phyloP scores from a whole-genome alignment of 2,888 invertebrate genomes.

The Eristalis tenax region DNA sequence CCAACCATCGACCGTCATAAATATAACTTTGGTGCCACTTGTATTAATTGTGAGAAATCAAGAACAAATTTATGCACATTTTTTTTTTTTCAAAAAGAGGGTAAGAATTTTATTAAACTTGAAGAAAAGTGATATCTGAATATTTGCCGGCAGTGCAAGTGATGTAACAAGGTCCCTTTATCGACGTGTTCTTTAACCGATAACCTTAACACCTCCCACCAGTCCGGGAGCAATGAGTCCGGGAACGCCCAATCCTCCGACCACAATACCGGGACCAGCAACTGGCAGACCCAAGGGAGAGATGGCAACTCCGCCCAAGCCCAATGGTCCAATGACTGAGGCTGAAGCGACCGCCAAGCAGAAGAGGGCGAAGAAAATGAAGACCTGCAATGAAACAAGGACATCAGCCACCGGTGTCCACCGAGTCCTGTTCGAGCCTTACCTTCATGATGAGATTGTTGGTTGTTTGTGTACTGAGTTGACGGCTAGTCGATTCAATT shows the following conservation, averaged over 20 bases:
- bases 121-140: constrained; percentile 1
- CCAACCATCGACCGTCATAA: too few species aligned
- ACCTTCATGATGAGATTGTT: constrained; percentile 59
- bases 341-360: constrained; percentile 70
- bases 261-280: constrained; percentile 60
- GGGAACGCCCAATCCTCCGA: constrained; percentile 56
- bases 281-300: constrained; percentile 51
- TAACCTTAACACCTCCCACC: constrained; percentile 50
- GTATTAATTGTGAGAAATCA: not conserved
- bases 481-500: constrained; percentile 63
- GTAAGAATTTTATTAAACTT: constrained; percentile 9
- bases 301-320: constrained; percentile 55
- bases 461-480: constrained; percentile 52
- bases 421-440: too few species aligned
- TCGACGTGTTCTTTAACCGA: constrained; percentile 38
- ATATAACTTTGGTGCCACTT: too few species aligned
- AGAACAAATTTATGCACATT: not conserved
- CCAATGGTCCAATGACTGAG: constrained; percentile 61
- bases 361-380: constrained; percentile 72
- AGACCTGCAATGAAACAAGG: constrained; percentile 27
- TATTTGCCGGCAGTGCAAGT: constrained; percentile 1
- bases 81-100: not conserved
- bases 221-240: constrained; percentile 58
- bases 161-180: not conserved
- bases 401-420: too few species aligned